These are phyloP conservation scores for Campaea margaritaria DNA, from an alignment of 2,888 invertebrate genomes.

Conservation along the genomic window DNA sequence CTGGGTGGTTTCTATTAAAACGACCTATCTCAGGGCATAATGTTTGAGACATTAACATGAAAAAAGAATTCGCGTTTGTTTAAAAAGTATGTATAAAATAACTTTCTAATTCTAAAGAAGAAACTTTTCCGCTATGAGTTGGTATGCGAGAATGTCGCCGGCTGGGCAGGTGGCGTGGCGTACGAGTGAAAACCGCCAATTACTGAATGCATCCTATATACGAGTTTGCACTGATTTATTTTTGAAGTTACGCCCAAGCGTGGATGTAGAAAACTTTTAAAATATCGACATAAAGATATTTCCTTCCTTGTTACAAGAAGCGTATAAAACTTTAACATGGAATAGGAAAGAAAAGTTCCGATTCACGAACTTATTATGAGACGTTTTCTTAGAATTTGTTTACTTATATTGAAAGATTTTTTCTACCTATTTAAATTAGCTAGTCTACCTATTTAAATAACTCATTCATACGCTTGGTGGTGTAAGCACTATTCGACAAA, in stretches of 20 bases:
- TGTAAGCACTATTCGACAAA: conserved; percentile 57
- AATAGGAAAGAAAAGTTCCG: background rate
- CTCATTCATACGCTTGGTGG: conserved; percentile 34
- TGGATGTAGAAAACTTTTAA: too few relatives aligned
- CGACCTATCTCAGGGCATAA: too few relatives aligned
- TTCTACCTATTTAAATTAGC: conserved; percentile 12
- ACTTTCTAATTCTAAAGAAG: too few relatives aligned
- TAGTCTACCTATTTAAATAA: too few relatives aligned
- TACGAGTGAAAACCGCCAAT: conserved; percentile 8
- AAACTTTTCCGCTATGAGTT: too few relatives aligned
- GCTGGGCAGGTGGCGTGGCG: background rate
- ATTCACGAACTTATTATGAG: background rate
- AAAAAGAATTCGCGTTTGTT: too few relatives aligned
- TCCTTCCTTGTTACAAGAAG: too few relatives aligned
- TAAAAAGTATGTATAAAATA: too few relatives aligned
- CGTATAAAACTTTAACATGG: background rate
- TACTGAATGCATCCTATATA: conserved; percentile 8
- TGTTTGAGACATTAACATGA: too few relatives aligned
- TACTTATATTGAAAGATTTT: conserved; percentile 26
- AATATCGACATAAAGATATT: too few relatives aligned
- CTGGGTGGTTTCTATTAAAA: too few relatives aligned
- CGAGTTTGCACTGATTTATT: background rate
- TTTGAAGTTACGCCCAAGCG: background rate
- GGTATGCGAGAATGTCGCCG: too few relatives aligned
- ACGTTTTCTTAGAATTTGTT: conserved; percentile 23